These are phyloP conservation scores for Poecile atricapillus DNA, from an alignment of 2,113 vertebrate genomes.

Conservation along the genomic window DNA sequence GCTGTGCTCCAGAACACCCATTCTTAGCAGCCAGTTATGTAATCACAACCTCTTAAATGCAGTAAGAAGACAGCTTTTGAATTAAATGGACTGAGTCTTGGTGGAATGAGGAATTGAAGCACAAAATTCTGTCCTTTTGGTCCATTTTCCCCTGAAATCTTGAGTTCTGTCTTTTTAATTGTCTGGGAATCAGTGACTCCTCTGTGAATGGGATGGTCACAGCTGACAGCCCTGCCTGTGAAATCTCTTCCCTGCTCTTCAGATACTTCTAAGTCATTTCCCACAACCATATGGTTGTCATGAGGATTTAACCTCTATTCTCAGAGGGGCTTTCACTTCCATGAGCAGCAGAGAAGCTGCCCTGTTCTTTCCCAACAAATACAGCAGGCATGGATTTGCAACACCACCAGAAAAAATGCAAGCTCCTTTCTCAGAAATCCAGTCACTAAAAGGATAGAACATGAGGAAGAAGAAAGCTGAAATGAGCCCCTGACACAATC, in stretches of 20 bases:
- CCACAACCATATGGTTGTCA: background rate
- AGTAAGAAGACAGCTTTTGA: background rate
- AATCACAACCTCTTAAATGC: background rate
- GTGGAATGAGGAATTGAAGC: background rate
- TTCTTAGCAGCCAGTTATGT: background rate
- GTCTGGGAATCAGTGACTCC: background rate
- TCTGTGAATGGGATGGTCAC: background rate
- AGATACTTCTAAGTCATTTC: slow-evolving; percentile 1
- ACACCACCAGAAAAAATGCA: background rate
- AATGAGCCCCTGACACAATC: background rate
- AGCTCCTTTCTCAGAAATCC: background rate
- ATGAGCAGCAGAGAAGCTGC: background rate
- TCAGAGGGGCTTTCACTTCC: background rate
- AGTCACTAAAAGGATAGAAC: background rate
- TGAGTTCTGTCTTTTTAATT: background rate
- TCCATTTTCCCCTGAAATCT: background rate
- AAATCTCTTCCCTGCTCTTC: background rate
- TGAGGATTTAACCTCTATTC: background rate
- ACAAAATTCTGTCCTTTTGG: background rate
- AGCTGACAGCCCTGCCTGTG: background rate
- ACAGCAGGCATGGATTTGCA: fast-evolving
- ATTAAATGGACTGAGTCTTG: background rate
- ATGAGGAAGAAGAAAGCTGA: background rate
- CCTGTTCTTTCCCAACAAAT: background rate
- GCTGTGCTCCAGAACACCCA: background rate